Percentiles rank a stretch among this genome's conserved stretches.
Conservation (phyloP, 2,888 invertebrate species). For the Trachelus troglodyta region DNA sequence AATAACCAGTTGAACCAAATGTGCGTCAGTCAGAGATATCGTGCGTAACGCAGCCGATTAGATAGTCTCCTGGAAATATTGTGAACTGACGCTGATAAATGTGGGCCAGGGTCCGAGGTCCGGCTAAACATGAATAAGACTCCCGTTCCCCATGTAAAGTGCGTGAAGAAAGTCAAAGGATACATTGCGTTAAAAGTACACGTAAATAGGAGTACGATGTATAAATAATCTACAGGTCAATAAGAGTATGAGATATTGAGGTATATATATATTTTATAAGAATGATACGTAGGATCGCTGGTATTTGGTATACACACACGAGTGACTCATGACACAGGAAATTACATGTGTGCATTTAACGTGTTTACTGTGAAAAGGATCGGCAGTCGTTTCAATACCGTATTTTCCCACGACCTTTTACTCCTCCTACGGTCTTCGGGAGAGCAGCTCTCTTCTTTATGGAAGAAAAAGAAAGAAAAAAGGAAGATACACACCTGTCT, state of each 20-base stretch:
- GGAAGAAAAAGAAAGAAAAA: neutral
- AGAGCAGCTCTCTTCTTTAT: neutral
- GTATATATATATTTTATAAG: neutral
- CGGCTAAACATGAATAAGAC: neutral
- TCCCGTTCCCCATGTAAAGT: neutral
- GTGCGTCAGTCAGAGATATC: neutral
- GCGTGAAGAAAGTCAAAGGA: neutral
- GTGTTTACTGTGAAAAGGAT: neutral
- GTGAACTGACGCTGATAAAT: neutral
- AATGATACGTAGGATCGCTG: neutral
- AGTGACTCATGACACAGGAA: neutral
- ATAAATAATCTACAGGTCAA: neutral
- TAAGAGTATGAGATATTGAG: neutral
- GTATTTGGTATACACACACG: neutral
- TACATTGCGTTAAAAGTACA: neutral
- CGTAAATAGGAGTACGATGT: neutral
- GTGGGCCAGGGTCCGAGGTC: neutral
- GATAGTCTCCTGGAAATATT: neutral
- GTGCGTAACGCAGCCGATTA: neutral
- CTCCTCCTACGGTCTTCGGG: neutral
- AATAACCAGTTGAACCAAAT: neutral
- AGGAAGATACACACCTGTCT: neutral
- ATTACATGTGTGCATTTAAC: neutral
- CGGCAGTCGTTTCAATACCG: neutral
- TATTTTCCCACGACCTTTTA: neutral